Conservation (phyloP, 2,113 vertebrate genomes). For the Cynopterus brachyotis region DNA sequence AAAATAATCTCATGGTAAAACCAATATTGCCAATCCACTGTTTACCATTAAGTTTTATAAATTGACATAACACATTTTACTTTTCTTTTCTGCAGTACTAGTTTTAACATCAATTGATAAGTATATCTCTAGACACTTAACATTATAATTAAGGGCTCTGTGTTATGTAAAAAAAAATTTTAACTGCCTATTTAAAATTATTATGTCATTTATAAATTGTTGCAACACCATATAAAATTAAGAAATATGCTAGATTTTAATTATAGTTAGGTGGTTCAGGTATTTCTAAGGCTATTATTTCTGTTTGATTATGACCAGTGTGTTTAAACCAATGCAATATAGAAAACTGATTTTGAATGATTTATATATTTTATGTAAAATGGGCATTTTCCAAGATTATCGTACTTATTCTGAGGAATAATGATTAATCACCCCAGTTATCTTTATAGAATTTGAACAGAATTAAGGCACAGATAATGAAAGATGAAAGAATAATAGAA, state of each 20-base stretch:
- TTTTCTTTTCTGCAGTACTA: neutral
- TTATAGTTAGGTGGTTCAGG: neutral
- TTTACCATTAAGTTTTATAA: neutral
- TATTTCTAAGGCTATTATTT: neutral
- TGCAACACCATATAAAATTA: neutral
- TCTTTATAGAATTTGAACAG: neutral
- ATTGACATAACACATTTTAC: neutral
- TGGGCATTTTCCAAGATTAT: neutral
- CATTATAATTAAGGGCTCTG: neutral
- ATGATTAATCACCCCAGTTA: neutral
- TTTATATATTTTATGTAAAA: neutral
- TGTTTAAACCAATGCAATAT: conserved; percentile 8
- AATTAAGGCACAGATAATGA: neutral
- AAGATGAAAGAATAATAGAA: neutral
- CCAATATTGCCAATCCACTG: neutral
- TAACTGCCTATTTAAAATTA: conserved; percentile 25
- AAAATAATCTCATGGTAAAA: neutral
- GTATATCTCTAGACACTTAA: neutral
- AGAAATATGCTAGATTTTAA: conserved; percentile 14
- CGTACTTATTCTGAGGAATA: neutral
- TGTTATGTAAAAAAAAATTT: conserved; percentile 4
- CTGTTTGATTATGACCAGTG: neutral
- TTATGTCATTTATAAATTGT: neutral
- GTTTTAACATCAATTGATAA: neutral
- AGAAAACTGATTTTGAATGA: neutral